These are phyloP conservation scores for Melieria omissa DNA, from an alignment of 2,888 invertebrate species.

Conservation along the genomic window DNA sequence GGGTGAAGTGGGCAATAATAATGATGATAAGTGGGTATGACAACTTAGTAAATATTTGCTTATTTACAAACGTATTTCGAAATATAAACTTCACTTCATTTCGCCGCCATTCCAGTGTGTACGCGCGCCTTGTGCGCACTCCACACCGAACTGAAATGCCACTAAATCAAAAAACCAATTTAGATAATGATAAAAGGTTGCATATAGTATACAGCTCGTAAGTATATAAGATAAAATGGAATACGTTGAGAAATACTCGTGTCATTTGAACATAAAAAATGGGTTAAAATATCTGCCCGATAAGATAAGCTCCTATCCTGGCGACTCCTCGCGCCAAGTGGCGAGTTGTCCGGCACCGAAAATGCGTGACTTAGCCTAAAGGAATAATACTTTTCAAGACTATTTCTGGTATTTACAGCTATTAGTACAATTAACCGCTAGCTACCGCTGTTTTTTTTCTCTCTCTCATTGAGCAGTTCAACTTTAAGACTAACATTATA, in stretches of 20 bases:
- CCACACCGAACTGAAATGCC: background rate
- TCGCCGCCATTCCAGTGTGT: background rate
- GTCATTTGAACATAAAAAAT: conserved; percentile 5
- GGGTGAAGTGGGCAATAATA: background rate
- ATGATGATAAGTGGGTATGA: background rate
- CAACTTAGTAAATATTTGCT: conserved; percentile 22
- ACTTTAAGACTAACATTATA: no score
- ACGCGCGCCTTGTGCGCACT: background rate
- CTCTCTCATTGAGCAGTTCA: no score
- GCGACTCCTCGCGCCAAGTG: conserved; percentile 1
- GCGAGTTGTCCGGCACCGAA: background rate
- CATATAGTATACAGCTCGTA: background rate
- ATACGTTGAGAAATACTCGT: background rate
- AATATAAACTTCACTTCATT: conserved; percentile 13
- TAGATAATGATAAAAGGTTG: conserved; percentile 19
- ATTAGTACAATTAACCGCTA: conserved; percentile 1
- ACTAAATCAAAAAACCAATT: conserved; percentile 27
- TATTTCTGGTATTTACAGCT: conserved; percentile 10
- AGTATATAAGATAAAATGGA: background rate
- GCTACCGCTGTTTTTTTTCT: conserved; percentile 14
- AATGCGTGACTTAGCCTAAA: conserved; percentile 8
- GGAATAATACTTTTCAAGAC: conserved; percentile 14
- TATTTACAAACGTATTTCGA: conserved; percentile 23
- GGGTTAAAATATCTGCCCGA: conserved; percentile 16
- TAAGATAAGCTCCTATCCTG: conserved; percentile 26